Percentiles rank a stretch among this genome's conserved stretches.
Evolutionary conservation across 1,140 invertebrate species (phyloP).

Genomic region (Homalodisca vitripennis): DNA sequence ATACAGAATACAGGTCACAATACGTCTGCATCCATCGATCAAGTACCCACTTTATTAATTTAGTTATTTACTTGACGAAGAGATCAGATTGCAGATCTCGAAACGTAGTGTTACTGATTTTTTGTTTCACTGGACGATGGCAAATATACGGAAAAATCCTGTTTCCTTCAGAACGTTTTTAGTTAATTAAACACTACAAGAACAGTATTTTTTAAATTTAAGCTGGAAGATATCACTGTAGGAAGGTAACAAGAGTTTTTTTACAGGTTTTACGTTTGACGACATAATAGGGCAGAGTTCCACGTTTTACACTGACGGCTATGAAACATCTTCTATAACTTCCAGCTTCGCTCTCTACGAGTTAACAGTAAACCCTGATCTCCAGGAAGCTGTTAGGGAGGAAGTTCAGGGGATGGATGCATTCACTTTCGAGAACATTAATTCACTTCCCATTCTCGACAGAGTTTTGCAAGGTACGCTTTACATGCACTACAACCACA

Average conservation of each 20-base stretch:
- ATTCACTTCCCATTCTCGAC: too few species aligned
- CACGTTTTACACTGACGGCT: constrained; percentile 1
- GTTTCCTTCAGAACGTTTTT: background rate
- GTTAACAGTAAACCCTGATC: background rate
- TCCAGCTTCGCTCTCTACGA: background rate
- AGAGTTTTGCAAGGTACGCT: too few species aligned
- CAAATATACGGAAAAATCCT: background rate
- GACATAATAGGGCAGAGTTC: background rate
- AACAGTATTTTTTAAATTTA: too few species aligned
- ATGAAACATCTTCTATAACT: background rate
- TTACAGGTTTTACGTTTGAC: background rate
- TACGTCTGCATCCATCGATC: too few species aligned
- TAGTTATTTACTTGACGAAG: too few species aligned
- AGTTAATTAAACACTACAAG: too few species aligned
- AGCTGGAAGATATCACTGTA: too few species aligned
- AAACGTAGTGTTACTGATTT: background rate
- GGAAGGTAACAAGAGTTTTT: background rate
- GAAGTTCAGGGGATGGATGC: constrained; percentile 47
- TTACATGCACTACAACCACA: too few species aligned
- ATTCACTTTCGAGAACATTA: constrained; percentile 36
- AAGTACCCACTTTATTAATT: too few species aligned
- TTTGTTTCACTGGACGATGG: background rate
- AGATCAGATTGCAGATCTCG: too few species aligned
- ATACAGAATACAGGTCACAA: too few species aligned
- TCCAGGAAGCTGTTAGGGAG: background rate